Percentiles rank a stretch among this genome's conserved stretches.
Conservation (phyloP, 1,140 invertebrate genomes). For the Lerema accius region DNA sequence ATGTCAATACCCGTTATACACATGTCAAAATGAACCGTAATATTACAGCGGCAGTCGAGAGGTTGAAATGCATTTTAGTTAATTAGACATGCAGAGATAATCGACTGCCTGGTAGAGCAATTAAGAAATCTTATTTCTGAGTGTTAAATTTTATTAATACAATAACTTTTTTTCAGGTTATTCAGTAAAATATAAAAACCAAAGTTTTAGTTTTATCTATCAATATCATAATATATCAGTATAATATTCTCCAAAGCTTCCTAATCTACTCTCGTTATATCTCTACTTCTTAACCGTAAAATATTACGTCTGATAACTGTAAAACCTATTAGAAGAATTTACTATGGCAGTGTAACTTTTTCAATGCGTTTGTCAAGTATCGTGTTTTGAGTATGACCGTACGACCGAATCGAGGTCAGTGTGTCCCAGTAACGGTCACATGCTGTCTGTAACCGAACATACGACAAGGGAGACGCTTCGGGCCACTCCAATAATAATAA, state of each 20-base stretch:
- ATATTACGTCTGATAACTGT: no score
- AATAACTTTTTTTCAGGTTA: no score
- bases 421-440: constrained; percentile 68
- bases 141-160: no score
- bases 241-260: no score
- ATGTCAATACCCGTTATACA: constrained; percentile 18
- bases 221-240: no score
- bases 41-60: neutral
- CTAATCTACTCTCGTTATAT: no score
- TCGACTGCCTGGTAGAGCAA: no score
- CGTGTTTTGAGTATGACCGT: constrained; percentile 50
- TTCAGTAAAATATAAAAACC: no score
- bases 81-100: neutral
- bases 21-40: constrained; percentile 19
- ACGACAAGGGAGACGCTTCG: constrained; percentile 4
- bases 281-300: no score
- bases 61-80: constrained; percentile 1
- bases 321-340: constrained; percentile 39
- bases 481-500: constrained; percentile 8
- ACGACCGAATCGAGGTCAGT: constrained; percentile 69
- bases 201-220: no score
- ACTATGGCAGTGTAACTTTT: constrained; percentile 37
- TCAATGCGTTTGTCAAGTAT: constrained; percentile 37
- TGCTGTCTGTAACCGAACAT: constrained; percentile 43
- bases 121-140: no score